phyloP scores from a whole-genome alignment of 2,113 vertebrate species.

The Eudyptes chrysolophus region DNA sequence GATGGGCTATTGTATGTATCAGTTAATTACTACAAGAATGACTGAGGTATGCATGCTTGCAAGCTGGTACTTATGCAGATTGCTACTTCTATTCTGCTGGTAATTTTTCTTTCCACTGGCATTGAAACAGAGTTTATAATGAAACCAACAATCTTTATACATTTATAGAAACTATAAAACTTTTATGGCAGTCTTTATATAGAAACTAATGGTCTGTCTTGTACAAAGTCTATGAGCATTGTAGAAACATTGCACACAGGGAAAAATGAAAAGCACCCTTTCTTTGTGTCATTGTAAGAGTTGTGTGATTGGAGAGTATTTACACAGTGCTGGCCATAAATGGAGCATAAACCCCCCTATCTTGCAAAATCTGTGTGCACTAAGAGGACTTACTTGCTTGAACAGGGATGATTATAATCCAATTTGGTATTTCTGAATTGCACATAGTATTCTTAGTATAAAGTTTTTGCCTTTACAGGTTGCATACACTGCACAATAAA shows the following conservation, averaged over 20 bases:
- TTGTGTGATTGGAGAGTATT: constrained; percentile 47
- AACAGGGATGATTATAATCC: constrained; percentile 44
- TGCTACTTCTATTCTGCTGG: constrained; percentile 53
- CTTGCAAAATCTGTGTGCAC: constrained; percentile 1
- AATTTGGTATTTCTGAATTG: constrained; percentile 48
- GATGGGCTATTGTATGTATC: constrained; percentile 39
- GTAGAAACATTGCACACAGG: constrained; percentile 60
- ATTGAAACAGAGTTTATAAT: constrained; percentile 62
- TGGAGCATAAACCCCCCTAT: constrained; percentile 22
- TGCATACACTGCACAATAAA: background rate
- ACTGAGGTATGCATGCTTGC: constrained; percentile 4
- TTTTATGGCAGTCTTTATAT: constrained; percentile 76
- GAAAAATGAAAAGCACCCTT: constrained; percentile 68
- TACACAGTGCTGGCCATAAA: constrained; percentile 46
- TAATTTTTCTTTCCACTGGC: constrained; percentile 73
- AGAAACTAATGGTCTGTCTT: constrained; percentile 74
- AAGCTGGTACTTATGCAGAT: constrained; percentile 40
- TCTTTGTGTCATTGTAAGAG: constrained; percentile 61
- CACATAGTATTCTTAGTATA: background rate
- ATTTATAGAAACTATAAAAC: constrained; percentile 78
- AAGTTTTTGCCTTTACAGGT: constrained; percentile 20
- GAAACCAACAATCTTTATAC: constrained; percentile 73
- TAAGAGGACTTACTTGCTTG: constrained; percentile 26
- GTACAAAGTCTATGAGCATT: constrained; percentile 54
- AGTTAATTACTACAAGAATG: constrained; percentile 40